These are phyloP conservation scores for Parambassis ranga DNA, from an alignment of 2,797 vertebrate genomes.

Conservation along the genomic window DNA sequence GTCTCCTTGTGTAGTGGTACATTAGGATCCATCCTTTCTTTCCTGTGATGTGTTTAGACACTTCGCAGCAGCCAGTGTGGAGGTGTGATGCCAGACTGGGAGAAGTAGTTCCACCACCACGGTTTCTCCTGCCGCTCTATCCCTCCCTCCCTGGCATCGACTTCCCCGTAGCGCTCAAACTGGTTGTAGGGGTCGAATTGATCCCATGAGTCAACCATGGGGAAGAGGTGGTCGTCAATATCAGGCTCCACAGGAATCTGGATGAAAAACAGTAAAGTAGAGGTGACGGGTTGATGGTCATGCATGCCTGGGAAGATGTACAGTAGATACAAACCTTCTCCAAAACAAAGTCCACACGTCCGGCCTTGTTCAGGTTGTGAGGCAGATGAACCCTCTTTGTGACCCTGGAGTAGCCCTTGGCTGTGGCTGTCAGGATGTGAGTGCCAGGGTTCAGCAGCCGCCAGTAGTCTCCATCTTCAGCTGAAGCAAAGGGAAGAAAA, in stretches of 20 bases:
- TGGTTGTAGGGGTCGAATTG: conserved; percentile 83
- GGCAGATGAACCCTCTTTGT: conserved; percentile 90
- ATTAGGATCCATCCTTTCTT: neutral
- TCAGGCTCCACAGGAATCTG: conserved; percentile 75
- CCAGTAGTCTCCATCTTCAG: conserved; percentile 95
- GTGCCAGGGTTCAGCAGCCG: conserved; percentile 88
- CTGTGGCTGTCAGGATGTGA: conserved; percentile 87
- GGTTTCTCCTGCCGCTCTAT: conserved; percentile 85
- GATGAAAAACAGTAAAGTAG: neutral
- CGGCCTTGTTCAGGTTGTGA: conserved; percentile 80
- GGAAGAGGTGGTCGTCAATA: conserved; percentile 78
- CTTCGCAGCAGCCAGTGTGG: conserved; percentile 93
- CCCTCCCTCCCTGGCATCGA: conserved; percentile 41
- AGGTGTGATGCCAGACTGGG: conserved; percentile 82
- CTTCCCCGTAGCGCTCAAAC: conserved; percentile 75
- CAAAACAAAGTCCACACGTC: conserved; percentile 90
- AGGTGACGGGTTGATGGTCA: neutral
- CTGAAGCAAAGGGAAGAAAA: conserved; percentile 62
- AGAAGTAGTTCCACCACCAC: conserved; percentile 99
- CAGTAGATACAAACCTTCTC: conserved; percentile 61
- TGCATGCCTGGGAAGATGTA: neutral
- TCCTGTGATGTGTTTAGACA: conserved; percentile 54
- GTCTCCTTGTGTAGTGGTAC: neutral
- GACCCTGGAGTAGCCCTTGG: conserved; percentile 86
- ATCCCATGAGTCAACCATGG: conserved; percentile 72